Conservation (phyloP, 2,113 vertebrate species). For the Chamaea fasciata region DNA sequence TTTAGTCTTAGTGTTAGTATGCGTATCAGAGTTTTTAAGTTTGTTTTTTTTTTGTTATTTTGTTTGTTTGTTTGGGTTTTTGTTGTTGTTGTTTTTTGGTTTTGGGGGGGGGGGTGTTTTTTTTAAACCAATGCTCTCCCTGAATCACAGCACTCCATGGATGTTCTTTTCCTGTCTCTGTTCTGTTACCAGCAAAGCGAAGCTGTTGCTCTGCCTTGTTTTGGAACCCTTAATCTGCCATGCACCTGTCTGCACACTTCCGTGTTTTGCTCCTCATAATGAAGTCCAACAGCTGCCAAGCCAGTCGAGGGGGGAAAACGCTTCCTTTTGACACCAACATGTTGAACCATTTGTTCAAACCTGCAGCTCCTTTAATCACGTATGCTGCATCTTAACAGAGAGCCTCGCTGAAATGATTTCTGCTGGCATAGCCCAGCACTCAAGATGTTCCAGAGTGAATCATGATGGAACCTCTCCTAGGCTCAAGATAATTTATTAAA, state of each 20-base stretch:
- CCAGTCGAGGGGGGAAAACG: background rate
- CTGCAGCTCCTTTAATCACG: background rate
- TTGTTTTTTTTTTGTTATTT: background rate
- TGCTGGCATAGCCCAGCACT: slow-evolving; percentile 7
- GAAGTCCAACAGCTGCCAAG: slow-evolving; percentile 28
- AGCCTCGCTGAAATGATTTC: slow-evolving; percentile 22
- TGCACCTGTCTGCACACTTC: background rate
- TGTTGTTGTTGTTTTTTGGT: background rate
- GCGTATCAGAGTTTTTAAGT: background rate
- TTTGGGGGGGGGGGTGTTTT: background rate
- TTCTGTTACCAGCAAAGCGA: background rate
- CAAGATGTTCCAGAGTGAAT: slow-evolving; percentile 51
- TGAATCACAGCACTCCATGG: background rate
- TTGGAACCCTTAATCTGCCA: background rate
- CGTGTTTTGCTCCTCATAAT: background rate
- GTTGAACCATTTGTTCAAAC: slow-evolving; percentile 33
- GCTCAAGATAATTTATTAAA: slow-evolving; percentile 15
- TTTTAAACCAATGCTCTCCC: background rate
- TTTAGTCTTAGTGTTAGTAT: background rate
- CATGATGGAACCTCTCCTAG: background rate
- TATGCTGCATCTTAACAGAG: slow-evolving; percentile 2
- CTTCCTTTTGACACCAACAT: slow-evolving; percentile 6
- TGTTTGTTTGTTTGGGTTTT: background rate
- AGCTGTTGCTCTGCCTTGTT: slow-evolving; percentile 12
- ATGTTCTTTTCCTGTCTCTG: slow-evolving; percentile 1